Base-by-base conservation (phyloP, 1,140 invertebrate genomes). In the Macrosteles quadrilineatus region DNA sequence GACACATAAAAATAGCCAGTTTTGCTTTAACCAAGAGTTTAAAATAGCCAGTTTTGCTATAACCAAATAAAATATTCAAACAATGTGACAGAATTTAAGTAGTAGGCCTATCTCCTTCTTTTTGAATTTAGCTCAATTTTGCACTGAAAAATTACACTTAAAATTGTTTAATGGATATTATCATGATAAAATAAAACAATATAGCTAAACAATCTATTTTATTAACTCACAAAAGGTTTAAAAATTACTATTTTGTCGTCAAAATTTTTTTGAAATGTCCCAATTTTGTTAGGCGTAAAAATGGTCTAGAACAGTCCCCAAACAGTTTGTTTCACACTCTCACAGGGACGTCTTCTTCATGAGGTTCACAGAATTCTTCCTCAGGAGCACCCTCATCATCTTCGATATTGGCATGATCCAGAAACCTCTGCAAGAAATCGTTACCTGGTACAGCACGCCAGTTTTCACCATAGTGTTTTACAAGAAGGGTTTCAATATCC, bases 341-440 rank as follows among this genome's bases (percentile, higher is more conserved):
- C 47, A 50, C 47, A 17, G 47, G 47, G 47, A 50, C 21, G 21
- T 50, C 21, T 50, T 4, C 47, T 50, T 50, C 47, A 50, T 17
- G 36, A 40, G 17, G 36, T 40, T 40, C 36, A 40, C 17, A 40
- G 36, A 40, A 9, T 9, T 40, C 36, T 40, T 40, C 36, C 17
- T 19, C 47, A 50, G 47, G 47, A 50, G 47, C 21, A 50, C n/a
- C 32, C 4, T 50, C 47, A 50, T 50, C 47, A 50, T n/a, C 47
- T 50, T 9, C 21, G n/a, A 50, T 50, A 50, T 9, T 50, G n/a
- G 4, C 47, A 17, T 19, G 47, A 50, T 50, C 47, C 4, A 50
- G 21, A 50, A 50, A 50, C 47, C 47, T 50, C n/a, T 50, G 47
- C 47, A 50, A 50, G 47, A 50, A 17, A 50, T 50, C 21, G 47